phyloP scores from a whole-genome alignment of 2,888 invertebrate species.

The Lasioglossum pauxillum region DNA sequence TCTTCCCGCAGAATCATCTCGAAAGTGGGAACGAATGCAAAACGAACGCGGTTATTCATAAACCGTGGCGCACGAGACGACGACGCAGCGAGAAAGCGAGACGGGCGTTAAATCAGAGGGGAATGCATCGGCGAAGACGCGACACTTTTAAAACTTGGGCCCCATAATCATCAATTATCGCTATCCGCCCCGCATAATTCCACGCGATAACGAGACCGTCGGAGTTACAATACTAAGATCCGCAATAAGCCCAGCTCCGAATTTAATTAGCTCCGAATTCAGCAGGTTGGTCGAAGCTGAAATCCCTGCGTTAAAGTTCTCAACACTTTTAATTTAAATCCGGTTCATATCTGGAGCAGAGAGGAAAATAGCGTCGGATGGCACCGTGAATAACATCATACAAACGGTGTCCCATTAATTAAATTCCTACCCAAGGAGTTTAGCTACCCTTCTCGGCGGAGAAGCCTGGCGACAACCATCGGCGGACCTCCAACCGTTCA shows the following conservation, averaged over 20 bases:
- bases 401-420: constrained; percentile 80
- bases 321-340: constrained; percentile 81
- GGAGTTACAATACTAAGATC: constrained; percentile 51
- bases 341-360: constrained; percentile 77
- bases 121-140: background rate
- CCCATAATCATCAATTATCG: constrained; percentile 26
- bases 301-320: constrained; percentile 75
- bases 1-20: background rate
- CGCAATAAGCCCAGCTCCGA: constrained; percentile 54
- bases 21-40: background rate
- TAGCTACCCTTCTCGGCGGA: constrained; percentile 59
- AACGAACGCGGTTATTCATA: constrained; percentile 1
- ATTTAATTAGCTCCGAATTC: constrained; percentile 78
- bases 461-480: constrained; percentile 58
- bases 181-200: constrained; percentile 25
- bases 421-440: constrained; percentile 78
- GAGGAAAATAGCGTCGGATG: constrained; percentile 37
- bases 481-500: constrained; percentile 65
- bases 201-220: constrained; percentile 33
- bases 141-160: background rate
- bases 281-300: constrained; percentile 58
- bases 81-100: background rate
- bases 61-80: background rate
- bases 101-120: background rate
- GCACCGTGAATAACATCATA: constrained; percentile 77